A percentile compares a stretch with the other conserved stretches of the same genome.
phyloP scores from a whole-genome alignment of 2,888 invertebrate genomes.

The Chrysopilus asiliformis region DNA sequence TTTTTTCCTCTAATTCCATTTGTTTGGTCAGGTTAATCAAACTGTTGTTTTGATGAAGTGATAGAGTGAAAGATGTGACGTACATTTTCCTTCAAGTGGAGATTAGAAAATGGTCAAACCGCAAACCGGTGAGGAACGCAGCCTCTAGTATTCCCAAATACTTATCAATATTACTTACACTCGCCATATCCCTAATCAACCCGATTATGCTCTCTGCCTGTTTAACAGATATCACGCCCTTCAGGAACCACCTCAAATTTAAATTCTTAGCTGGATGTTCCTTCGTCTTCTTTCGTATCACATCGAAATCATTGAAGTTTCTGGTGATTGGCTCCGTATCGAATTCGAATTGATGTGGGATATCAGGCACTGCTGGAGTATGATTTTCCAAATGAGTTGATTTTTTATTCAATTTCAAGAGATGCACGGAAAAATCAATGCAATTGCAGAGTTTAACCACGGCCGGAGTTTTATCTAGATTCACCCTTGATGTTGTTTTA shows the following conservation, averaged over 20 bases:
- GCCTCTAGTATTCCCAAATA: too few relatives aligned
- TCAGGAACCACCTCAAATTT: constrained; percentile 65
- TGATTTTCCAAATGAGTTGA: not conserved
- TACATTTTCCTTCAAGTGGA: too few relatives aligned
- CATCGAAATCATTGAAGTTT: constrained; percentile 14
- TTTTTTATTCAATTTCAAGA: constrained; percentile 19
- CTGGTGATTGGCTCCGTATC: constrained; percentile 3
- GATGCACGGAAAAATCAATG: constrained; percentile 31
- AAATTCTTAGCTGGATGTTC: constrained; percentile 27
- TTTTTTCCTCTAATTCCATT: too few relatives aligned
- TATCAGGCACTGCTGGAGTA: not conserved
- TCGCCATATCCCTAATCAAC: constrained; percentile 82
- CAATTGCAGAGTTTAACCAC: constrained; percentile 32
- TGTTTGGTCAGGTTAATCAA: too few relatives aligned
- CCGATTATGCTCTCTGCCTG: constrained; percentile 79
- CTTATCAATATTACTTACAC: constrained; percentile 61
- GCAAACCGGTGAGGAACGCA: too few relatives aligned
- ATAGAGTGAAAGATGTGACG: too few relatives aligned
- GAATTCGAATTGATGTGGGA: constrained; percentile 8
- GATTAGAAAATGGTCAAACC: too few relatives aligned
- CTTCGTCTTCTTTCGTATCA: constrained; percentile 19
- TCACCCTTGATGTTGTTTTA: constrained; percentile 23
- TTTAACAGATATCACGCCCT: constrained; percentile 70
- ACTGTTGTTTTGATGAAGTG: too few relatives aligned
- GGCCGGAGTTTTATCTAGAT: constrained; percentile 45